A percentile compares a stretch with the other conserved stretches of the same genome.
Conservation (phyloP, 2,113 vertebrate genomes). For the Spilogale gracilis region DNA sequence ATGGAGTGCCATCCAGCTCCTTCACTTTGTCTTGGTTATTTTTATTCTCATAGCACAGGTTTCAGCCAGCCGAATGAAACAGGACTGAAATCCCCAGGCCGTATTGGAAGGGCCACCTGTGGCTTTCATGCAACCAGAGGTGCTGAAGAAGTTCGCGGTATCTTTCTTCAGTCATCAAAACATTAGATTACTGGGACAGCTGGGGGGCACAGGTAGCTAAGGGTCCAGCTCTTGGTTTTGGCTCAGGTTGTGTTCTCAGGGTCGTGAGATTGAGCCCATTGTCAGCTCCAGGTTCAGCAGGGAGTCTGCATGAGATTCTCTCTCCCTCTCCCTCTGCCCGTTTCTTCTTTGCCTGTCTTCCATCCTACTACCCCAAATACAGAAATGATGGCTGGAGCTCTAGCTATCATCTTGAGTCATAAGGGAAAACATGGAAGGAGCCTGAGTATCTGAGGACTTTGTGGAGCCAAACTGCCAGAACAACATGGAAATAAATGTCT, state of each 20-base stretch:
- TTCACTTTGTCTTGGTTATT: slow-evolving; percentile 93
- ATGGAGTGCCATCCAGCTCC: neutral
- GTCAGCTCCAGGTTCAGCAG: no score
- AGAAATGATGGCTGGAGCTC: neutral
- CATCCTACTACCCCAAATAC: neutral
- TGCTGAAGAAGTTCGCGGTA: slow-evolving; percentile 91
- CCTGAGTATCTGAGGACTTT: neutral
- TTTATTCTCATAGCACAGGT: slow-evolving; percentile 91
- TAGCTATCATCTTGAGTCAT: neutral
- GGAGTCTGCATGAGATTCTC: no score
- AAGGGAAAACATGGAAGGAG: neutral
- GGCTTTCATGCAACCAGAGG: slow-evolving; percentile 86
- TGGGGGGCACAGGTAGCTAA: no score
- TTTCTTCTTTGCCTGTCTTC: neutral
- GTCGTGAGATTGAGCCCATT: no score
- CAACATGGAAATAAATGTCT: neutral
- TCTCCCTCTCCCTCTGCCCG: no score
- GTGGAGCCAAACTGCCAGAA: neutral
- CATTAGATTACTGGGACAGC: neutral
- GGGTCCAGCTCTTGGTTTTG: no score
- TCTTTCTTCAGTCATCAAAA: slow-evolving; percentile 92
- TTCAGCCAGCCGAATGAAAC: slow-evolving; percentile 94
- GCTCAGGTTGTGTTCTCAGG: no score
- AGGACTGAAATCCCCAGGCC: slow-evolving; percentile 93
- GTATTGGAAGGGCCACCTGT: slow-evolving; percentile 86